phyloP scores from a whole-genome alignment of 2,113 vertebrate species.

The Mastomys natalensis region DNA sequence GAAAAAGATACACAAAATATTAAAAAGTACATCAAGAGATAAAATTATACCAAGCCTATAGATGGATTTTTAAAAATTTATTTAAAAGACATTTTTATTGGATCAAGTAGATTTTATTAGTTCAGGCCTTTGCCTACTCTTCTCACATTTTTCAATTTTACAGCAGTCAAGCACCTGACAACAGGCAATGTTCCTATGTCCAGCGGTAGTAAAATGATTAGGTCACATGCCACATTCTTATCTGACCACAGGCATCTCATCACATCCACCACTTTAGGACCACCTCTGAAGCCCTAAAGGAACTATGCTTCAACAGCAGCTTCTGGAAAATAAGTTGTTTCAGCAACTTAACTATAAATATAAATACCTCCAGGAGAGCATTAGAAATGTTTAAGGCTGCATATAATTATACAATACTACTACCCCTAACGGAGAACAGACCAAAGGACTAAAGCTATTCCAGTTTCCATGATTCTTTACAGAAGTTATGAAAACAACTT shows the following conservation, averaged over 20 bases:
- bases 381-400: neutral
- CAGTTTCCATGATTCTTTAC: neutral
- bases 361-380: neutral
- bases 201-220: fast-evolving
- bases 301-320: neutral
- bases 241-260: neutral
- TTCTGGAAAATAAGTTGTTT: neutral
- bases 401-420: neutral
- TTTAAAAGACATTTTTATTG: neutral
- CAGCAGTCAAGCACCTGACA: neutral
- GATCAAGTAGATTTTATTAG: neutral
- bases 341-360: neutral
- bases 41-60: neutral
- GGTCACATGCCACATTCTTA: neutral
- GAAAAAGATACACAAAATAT: slow-evolving; percentile 44
- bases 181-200: no score
- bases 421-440: neutral
- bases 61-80: neutral
- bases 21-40: slow-evolving; percentile 36
- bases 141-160: neutral
- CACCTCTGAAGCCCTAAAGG: neutral
- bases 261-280: neutral
- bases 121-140: neutral
- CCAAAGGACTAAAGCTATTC: neutral
- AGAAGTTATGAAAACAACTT: neutral